Evolutionary conservation across 2,113 vertebrate species (phyloP), one percentile per base, ranked within the genome.

Genomic region (Lycaon pictus): DNA sequence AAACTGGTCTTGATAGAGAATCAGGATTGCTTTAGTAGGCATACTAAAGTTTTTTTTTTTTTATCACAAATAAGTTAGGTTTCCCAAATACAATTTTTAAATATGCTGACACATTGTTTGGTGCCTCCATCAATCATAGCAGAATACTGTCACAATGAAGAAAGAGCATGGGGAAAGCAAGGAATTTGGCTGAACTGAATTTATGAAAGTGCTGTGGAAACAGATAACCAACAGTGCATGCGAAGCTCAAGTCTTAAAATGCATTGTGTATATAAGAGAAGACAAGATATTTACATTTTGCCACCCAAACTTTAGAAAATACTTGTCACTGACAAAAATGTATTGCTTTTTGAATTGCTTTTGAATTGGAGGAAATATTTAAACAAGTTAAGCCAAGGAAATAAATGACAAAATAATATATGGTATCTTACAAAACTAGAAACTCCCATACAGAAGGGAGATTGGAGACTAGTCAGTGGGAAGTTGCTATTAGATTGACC

Each of bases 81-180:
- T 89, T 63, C 65, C 72, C 89, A 95, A 94, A 90, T 86, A 62
- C 74, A 91, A 35, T 80, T 86, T 89, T 90, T 85, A 67, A 97
- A 89, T 95, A 67, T 95, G 56, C 83, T 22, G 84, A 63, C 48
- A 43, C 58, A 69, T 62, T 84, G 53, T 85, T 71, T 1, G 22
- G 27, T 67, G 71, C 27, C 53, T 27, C 56, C 43, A 80, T 95
- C 93, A 76, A 35, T 97, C 93, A 88, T 3, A 81, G 51, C 23
- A 55, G 67, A 51, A 92, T 77, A 82, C 77, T 90, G 74, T 72
- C 89, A 67, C 11, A 7, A 58, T 37, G 37, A 88, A 58, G 72
- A 93, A 81, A 77, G 62, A 74, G 7, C 56, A 37, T 9, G 2
- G n/a, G 13, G 19, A 77, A 93, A 81, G 55, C 27, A 60, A 37